These are phyloP conservation scores for Aleiodes alternator DNA, from an alignment of 2,888 invertebrate species.

Conservation along the genomic window DNA sequence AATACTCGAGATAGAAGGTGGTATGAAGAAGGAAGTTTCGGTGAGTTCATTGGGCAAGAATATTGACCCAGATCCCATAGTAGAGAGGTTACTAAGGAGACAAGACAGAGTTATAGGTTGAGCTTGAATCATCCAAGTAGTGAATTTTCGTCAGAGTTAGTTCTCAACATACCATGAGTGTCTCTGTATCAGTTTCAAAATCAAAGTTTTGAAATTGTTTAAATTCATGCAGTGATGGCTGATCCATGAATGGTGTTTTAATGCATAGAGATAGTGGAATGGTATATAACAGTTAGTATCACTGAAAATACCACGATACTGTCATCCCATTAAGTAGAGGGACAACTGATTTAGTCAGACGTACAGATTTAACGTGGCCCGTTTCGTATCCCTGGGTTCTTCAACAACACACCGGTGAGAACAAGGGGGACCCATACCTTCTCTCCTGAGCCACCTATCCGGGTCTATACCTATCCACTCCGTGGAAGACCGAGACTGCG, in stretches of 20 bases:
- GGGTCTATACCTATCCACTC: constrained; percentile 32
- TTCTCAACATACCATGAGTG: too few species aligned
- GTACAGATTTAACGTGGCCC: not conserved
- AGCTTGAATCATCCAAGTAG: constrained; percentile 4
- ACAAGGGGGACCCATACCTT: constrained; percentile 13
- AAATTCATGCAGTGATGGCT: too few species aligned
- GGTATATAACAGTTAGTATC: not conserved
- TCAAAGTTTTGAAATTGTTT: too few species aligned
- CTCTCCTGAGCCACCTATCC: constrained; percentile 20
- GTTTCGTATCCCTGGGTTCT: constrained; percentile 20
- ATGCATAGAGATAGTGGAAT: not conserved
- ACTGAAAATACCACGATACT: constrained; percentile 4
- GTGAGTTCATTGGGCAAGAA: constrained; percentile 19
- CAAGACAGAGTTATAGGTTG: constrained; percentile 9
- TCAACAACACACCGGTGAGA: constrained; percentile 28
- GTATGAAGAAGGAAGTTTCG: not conserved
- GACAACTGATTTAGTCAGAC: constrained; percentile 40
- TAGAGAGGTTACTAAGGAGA: constrained; percentile 19
- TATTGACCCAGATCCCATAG: constrained; percentile 27
- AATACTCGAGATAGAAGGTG: not conserved
- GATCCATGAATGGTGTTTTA: not conserved
- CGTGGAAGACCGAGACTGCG: constrained; percentile 60
- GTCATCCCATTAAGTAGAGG: constrained; percentile 32
- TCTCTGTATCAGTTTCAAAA: too few species aligned
- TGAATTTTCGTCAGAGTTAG: too few species aligned